Percentiles rank a stretch among this genome's conserved stretches.
These are phyloP conservation scores for Acanthis flammea DNA, from an alignment of 2,797 vertebrate species.

Conservation along the genomic window DNA sequence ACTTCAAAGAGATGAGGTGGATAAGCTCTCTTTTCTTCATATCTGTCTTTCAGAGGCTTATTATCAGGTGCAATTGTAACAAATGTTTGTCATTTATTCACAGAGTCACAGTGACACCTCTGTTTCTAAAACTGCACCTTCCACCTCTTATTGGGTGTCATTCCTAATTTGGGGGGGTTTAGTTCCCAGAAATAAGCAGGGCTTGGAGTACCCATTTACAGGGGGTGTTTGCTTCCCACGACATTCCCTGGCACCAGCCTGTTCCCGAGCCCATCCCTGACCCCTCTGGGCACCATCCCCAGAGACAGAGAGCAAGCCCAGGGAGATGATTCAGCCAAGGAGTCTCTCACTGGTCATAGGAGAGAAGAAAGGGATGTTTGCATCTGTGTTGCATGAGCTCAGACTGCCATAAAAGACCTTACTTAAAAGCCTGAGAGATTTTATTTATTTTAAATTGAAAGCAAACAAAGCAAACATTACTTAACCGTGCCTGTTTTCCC, in stretches of 20 bases:
- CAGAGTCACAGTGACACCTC: not conserved
- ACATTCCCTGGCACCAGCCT: not conserved
- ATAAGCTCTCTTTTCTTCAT: not conserved
- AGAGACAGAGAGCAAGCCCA: not conserved
- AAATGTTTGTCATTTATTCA: not conserved
- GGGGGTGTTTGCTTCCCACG: not conserved
- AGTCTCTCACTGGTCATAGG: not conserved
- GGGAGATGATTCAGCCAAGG: not conserved
- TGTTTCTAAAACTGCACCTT: not conserved
- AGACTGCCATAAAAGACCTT: not conserved
- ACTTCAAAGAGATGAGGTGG: not conserved
- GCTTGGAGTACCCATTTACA: not conserved
- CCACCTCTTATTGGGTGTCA: fast-evolving
- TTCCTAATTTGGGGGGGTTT: not conserved
- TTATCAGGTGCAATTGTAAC: not conserved
- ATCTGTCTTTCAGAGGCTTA: not conserved
- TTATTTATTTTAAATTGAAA: constrained; percentile 43
- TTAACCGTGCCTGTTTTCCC: not conserved
- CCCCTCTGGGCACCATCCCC: not conserved
- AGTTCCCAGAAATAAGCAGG: not conserved
- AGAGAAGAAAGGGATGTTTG: not conserved
- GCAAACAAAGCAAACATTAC: constrained; percentile 24
- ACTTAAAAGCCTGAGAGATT: not conserved
- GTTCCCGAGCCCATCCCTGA: not conserved
- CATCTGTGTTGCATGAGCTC: not conserved